Evolutionary conservation across 2,797 vertebrate genomes (phyloP), one percentile per base, ranked within the genome.

Genomic region (Sebastes steindachneri): DNA sequence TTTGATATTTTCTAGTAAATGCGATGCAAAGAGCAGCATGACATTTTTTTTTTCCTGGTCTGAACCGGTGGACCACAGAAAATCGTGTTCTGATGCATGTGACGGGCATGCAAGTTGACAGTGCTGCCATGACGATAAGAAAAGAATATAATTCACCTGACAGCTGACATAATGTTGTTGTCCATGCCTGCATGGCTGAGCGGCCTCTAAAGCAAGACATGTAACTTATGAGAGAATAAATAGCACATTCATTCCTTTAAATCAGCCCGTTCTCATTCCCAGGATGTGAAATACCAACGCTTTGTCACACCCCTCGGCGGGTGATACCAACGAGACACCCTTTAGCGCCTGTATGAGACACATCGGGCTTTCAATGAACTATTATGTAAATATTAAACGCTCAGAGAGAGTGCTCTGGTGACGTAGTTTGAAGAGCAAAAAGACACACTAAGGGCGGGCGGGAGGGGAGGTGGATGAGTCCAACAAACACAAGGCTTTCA

Each of bases 1-100:
- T 85, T 60, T 75, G 23, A 87, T 84, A 57, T 88, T 70, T 84
- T 86, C 64, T 28, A 68, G 59, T 76, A 57, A 65, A 58, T 35
- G 55, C 63, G 55, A 87, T 58, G 72, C 75, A 78, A 78, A 72
- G 54, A 84, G 4, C 76, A 55, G 51, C 17, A 51, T 79, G 73
- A 51, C 17, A 41, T 69, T 78, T 35, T 67, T 66, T 35, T 71
- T 67, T 66, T 3, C 21, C 3, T 35, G 14, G 23, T 72, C 41
- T 58, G 31, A 80, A 73, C 35, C 28, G 14, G 25, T 28, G 57
- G 66, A 68, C n/a, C 14, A 51, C 7, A 73, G 29, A 81, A 70
- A 75, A 65, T 64, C 57, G 19, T 29, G 11, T 62, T 65, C 9
- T 59, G 64, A 80, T 58, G 31, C 73, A 68, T 62, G 70, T 68